Percentiles rank a stretch among this genome's conserved stretches.
These are phyloP conservation scores for Catharus bicknelli DNA, from an alignment of 2,113 vertebrate genomes.

Conservation along the genomic window DNA sequence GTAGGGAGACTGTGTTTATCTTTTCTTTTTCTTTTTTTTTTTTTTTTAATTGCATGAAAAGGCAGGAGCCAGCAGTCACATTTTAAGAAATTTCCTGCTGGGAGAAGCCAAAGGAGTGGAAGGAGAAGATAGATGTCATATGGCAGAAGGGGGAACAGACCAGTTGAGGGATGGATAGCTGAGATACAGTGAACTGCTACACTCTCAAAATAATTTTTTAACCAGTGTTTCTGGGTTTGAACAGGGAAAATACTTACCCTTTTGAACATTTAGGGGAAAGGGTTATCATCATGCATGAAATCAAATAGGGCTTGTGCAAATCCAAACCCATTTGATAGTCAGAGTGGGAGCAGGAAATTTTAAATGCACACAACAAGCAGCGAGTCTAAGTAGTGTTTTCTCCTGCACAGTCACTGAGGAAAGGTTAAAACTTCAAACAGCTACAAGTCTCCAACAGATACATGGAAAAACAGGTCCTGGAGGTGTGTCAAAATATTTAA, in stretches of 20 bases:
- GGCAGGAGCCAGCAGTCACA: background rate
- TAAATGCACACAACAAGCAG: background rate
- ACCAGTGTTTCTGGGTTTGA: background rate
- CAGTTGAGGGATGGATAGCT: background rate
- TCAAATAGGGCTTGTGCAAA: background rate
- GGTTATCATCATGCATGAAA: background rate
- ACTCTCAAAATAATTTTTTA: background rate
- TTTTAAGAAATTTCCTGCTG: background rate
- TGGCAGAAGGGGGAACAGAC: background rate
- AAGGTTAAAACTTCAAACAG: slow-evolving; percentile 18
- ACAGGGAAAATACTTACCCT: background rate
- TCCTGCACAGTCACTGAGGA: background rate
- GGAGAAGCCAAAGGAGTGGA: background rate
- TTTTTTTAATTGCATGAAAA: background rate
- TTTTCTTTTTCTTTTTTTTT: background rate
- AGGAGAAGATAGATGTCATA: background rate
- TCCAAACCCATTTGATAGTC: background rate
- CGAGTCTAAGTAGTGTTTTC: background rate
- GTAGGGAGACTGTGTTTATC: background rate
- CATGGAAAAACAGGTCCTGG: background rate
- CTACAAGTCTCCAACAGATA: background rate
- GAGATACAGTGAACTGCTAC: background rate
- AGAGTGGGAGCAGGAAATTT: background rate
- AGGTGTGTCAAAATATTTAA: background rate
- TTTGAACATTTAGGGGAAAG: background rate